phyloP scores from a whole-genome alignment of 2,113 vertebrate species.

The Pachyramphus minor region DNA sequence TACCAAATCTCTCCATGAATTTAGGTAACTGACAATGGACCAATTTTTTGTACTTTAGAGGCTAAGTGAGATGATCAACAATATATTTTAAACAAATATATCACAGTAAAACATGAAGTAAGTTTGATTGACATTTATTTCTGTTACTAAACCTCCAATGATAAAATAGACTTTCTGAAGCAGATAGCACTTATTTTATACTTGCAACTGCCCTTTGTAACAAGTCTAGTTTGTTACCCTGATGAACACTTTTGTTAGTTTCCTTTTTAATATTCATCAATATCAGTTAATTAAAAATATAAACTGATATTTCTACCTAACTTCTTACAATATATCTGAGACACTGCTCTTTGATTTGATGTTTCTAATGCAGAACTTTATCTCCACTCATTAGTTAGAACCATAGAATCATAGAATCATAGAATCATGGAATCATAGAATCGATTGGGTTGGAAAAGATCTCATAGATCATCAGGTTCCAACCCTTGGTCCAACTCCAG shows the following conservation, averaged over 20 bases:
- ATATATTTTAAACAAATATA: slow-evolving; percentile 27
- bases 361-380: background rate
- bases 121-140: slow-evolving; percentile 21
- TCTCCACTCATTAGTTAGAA: background rate
- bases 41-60: background rate
- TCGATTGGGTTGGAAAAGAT: no score
- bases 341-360: background rate
- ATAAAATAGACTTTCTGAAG: slow-evolving; percentile 22
- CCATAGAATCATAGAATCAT: no score
- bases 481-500: no score
- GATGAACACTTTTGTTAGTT: background rate
- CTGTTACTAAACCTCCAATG: background rate
- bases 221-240: background rate
- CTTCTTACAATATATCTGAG: background rate
- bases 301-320: background rate
- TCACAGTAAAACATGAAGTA: background rate
- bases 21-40: background rate
- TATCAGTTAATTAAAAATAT: background rate
- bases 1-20: background rate
- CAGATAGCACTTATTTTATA: background rate
- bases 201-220: background rate
- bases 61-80: background rate
- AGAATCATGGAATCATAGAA: no score
- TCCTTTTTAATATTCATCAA: slow-evolving; percentile 5
- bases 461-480: no score